Conservation (phyloP, 2,113 vertebrate species). For the Cairina moschata region DNA sequence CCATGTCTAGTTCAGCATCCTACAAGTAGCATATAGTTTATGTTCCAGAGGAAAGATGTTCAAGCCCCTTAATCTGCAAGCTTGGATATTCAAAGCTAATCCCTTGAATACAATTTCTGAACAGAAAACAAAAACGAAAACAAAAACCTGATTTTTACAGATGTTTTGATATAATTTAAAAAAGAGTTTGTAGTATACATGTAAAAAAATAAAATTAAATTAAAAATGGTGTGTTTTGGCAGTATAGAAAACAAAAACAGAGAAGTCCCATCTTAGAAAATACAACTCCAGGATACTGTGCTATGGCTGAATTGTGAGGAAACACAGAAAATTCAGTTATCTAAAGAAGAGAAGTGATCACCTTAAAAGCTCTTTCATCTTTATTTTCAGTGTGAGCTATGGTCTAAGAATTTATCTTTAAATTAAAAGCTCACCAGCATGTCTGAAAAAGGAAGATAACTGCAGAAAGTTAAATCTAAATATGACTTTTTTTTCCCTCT, state of each 20-base stretch:
- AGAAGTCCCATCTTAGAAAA: background rate
- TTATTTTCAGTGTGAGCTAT: background rate
- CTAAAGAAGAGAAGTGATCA: background rate
- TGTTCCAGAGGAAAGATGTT: background rate
- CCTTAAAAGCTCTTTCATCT: background rate
- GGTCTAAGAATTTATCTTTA: background rate
- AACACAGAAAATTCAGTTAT: background rate
- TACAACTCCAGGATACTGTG: background rate
- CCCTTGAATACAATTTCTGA: background rate
- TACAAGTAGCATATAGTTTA: background rate
- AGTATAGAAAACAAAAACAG: background rate
- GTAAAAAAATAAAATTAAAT: background rate
- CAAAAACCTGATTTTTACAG: accelerated
- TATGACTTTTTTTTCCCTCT: background rate
- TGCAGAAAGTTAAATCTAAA: background rate
- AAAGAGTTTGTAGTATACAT: background rate
- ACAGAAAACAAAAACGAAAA: background rate
- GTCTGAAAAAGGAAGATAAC: background rate
- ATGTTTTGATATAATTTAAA: background rate
- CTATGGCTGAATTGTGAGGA: background rate
- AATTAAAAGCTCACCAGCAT: background rate
- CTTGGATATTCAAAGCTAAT: background rate
- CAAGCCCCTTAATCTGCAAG: background rate
- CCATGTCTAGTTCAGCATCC: background rate
- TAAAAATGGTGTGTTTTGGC: background rate